Conservation (phyloP, 2,113 vertebrate species). For the Lontra canadensis region DNA sequence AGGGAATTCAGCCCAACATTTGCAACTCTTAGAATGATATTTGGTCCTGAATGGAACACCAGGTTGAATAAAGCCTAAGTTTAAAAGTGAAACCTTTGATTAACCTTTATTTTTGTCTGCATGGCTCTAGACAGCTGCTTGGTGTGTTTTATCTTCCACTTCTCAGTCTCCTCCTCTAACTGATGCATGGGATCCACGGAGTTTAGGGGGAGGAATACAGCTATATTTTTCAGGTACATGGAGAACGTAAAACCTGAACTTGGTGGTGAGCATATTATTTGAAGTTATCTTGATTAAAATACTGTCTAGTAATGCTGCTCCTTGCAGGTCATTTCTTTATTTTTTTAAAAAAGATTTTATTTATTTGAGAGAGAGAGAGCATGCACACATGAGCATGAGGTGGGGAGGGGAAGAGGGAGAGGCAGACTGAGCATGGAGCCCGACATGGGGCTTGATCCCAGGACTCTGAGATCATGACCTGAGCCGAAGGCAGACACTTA, state of each 20-base stretch:
- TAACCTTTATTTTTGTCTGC: neutral
- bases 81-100: neutral
- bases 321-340: neutral
- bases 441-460: neutral
- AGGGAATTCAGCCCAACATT: constrained; percentile 12
- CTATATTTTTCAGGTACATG: neutral
- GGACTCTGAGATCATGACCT: neutral
- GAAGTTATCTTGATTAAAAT: constrained; percentile 16
- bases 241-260: neutral
- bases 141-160: neutral
- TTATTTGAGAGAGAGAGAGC: neutral
- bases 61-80: neutral
- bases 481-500: neutral
- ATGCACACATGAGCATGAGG: neutral
- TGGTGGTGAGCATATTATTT: neutral
- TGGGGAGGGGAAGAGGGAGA: neutral
- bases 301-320: neutral
- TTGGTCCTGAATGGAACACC: neutral
- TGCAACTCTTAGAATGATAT: constrained; percentile 3
- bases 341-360: neutral
- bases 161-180: neutral
- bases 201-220: neutral
- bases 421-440: neutral
- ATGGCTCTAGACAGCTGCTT: neutral
- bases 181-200: neutral